Evolutionary conservation across 2,113 vertebrate species (phyloP).

Genomic region (Isichthys henryi): DNA sequence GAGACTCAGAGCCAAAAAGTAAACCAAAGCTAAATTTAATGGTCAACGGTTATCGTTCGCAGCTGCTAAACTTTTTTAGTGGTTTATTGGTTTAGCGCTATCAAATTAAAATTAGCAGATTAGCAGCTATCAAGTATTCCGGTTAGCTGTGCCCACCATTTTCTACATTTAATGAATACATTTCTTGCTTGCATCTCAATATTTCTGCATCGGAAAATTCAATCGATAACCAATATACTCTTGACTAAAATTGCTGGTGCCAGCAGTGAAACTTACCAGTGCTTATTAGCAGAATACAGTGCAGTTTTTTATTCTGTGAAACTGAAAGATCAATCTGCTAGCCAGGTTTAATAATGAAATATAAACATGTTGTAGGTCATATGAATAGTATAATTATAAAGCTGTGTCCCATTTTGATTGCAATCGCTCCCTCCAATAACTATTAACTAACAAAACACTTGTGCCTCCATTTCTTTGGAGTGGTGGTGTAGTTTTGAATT

Average conservation of each 20-base stretch:
- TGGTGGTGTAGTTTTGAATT: not conserved
- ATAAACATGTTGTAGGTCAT: not conserved
- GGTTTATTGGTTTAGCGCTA: not conserved
- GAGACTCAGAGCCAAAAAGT: not conserved
- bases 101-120: not conserved
- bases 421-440: not conserved
- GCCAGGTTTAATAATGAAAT: not conserved
- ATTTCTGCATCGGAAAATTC: not conserved
- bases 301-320: not conserved
- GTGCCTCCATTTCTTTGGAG: not conserved
- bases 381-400: not conserved
- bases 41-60: not conserved
- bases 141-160: not conserved
- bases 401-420: not conserved
- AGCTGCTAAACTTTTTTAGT: not conserved
- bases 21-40: not conserved
- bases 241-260: not conserved
- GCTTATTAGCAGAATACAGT: not conserved
- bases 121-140: not conserved
- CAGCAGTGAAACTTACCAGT: not conserved
- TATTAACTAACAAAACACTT: not conserved
- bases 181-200: not conserved
- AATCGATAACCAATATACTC: not conserved
- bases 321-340: not conserved
- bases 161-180: not conserved